Evolutionary conservation across 2,888 invertebrate species (phyloP).

Genomic region (Leptopilina syphax): DNA sequence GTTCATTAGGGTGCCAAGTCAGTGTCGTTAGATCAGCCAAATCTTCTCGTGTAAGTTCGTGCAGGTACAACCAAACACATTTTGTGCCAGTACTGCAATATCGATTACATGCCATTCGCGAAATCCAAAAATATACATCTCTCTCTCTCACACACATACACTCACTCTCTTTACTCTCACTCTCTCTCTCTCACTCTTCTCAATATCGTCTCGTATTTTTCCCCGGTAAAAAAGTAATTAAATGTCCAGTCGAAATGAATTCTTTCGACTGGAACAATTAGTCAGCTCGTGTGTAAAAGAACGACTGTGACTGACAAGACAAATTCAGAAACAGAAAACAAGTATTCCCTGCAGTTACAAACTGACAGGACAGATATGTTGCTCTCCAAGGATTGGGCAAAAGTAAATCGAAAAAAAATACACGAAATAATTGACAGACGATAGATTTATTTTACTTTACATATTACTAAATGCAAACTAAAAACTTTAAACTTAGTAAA

Average conservation of each 20-base stretch:
- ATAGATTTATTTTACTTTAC: neutral
- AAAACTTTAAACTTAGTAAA: too few species aligned
- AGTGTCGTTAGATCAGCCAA: slow-evolving; percentile 49
- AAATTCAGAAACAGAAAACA: slow-evolving; percentile 40
- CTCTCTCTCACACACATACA: slow-evolving; percentile 12
- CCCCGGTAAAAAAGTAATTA: slow-evolving; percentile 62
- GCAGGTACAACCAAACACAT: slow-evolving; percentile 37
- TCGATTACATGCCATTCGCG: slow-evolving; percentile 44
- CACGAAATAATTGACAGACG: neutral
- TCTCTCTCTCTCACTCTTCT: too few species aligned
- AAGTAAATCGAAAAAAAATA: slow-evolving; percentile 10
- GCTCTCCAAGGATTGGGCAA: neutral
- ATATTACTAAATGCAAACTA: neutral
- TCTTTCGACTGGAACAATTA: slow-evolving; percentile 66
- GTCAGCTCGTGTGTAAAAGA: slow-evolving; percentile 50
- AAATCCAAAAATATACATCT: slow-evolving; percentile 42
- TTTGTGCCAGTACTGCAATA: slow-evolving; percentile 43
- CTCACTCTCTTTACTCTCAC: too few species aligned
- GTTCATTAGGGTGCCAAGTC: slow-evolving; percentile 64
- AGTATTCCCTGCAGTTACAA: slow-evolving; percentile 14
- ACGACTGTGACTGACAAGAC: slow-evolving; percentile 39
- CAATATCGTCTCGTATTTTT: slow-evolving; percentile 2
- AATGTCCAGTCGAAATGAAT: slow-evolving; percentile 64
- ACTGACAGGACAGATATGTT: neutral
- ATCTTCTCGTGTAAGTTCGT: slow-evolving; percentile 33